These are phyloP conservation scores for Macrotis lagotis DNA, from an alignment of 2,113 vertebrate species.

Conservation along the genomic window DNA sequence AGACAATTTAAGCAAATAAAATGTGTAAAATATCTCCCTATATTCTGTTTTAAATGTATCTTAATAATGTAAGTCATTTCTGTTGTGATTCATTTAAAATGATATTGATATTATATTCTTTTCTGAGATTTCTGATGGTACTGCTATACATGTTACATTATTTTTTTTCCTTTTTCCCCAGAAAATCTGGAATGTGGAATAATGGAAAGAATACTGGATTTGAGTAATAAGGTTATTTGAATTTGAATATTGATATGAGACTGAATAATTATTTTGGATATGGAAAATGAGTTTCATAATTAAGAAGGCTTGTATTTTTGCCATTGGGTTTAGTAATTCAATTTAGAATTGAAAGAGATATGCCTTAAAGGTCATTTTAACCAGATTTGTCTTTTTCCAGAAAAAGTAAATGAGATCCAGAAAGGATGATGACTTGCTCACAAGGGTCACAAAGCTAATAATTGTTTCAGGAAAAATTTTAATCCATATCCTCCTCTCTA, in stretches of 20 bases:
- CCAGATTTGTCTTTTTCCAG: not conserved
- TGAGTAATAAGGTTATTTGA: not conserved
- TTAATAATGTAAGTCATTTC: not conserved
- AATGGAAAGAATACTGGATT: not conserved
- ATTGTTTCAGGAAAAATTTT: not conserved
- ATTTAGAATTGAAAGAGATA: not conserved
- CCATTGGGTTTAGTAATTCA: not conserved
- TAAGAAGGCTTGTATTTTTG: not conserved
- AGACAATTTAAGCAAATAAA: not conserved
- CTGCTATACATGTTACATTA: not conserved
- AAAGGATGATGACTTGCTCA: not conserved
- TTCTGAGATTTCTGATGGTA: not conserved
- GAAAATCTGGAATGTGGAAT: not conserved
- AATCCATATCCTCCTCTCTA: not conserved
- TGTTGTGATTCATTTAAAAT: not conserved
- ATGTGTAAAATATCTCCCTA: not conserved
- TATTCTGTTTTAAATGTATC: conserved; percentile 44
- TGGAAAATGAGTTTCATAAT: not conserved
- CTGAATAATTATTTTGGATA: not conserved
- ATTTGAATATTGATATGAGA: not conserved
- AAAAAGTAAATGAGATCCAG: not conserved
- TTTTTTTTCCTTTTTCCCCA: not conserved
- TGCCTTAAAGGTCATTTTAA: not conserved
- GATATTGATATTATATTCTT: not conserved
- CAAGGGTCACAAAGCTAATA: not conserved